These are phyloP conservation scores for Oenanthe oenanthe DNA, from an alignment of 2,113 vertebrate species.

Conservation along the genomic window DNA sequence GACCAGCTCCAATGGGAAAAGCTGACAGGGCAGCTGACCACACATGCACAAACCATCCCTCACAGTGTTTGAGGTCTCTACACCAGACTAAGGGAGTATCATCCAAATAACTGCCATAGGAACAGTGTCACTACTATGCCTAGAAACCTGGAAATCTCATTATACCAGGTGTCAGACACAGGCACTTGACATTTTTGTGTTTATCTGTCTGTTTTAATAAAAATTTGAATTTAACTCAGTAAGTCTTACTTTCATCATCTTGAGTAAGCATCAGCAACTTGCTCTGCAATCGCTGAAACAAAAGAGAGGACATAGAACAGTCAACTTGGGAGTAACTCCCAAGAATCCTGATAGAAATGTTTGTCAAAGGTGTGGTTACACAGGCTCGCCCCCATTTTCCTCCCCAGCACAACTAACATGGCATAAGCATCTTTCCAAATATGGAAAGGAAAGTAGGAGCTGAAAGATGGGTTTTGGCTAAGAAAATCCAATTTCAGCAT, in stretches of 20 bases:
- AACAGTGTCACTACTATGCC: neutral
- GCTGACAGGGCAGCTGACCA: neutral
- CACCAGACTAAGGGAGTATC: neutral
- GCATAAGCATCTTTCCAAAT: neutral
- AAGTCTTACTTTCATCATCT: constrained; percentile 72
- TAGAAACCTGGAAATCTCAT: neutral
- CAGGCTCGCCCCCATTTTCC: neutral
- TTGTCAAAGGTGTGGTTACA: neutral
- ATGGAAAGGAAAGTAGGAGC: neutral
- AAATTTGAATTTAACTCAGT: neutral
- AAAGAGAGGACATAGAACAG: neutral
- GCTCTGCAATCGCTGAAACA: constrained; percentile 73
- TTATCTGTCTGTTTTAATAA: neutral
- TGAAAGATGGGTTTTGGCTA: neutral
- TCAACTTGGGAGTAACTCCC: neutral
- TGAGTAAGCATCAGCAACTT: constrained; percentile 69
- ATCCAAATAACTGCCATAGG: neutral
- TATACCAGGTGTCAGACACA: neutral
- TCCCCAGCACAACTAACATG: neutral
- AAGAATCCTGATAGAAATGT: neutral
- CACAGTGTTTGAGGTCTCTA: neutral
- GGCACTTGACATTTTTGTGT: neutral
- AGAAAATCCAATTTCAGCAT: neutral
- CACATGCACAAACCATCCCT: neutral
- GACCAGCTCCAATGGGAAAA: neutral